Evolutionary conservation across 2,888 invertebrate species (phyloP), one percentile per base, ranked within the genome.

Genomic region (Nesidiocoris tenuis): DNA sequence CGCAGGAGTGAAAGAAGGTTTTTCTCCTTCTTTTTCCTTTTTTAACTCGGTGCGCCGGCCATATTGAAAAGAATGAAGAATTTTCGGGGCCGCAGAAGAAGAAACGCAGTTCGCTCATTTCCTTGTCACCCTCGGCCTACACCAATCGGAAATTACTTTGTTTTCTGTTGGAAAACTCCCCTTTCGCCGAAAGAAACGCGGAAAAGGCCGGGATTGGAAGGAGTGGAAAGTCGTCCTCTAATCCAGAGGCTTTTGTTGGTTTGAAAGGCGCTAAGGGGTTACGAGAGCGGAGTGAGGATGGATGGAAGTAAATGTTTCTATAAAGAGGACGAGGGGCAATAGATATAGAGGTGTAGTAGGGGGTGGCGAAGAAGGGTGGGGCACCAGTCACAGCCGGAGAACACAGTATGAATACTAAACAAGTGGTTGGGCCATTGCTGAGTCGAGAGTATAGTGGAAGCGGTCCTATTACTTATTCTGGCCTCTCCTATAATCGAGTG

Each of bases 101-200:
- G 18, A 59, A 19, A 39, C n/a, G 22, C 12, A 19, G 21, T 25
- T 61, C 19, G 21, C 54, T 72, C 72, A 72, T 72, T 72, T 72
- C 72, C 72, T 61, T 56, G 21, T 39, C 39, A 39, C 39, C 39
- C 39, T 39, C 39, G 39, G 54, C 22, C 39, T 21, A 19, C 24
- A 18, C 63, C 72, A 72, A 72, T 72, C 61, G 72, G 72, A 72
- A 72, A 72, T 72, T 61, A 72, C 72, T 72, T 72, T 72, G 72
- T 72, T 72, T 72, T 72, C 61, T 61, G 21, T 17, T 61, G 61
- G 24, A 18, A 23, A 59, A 70, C 63, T 19, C 63, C 39, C 12
- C 39, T 39, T 39, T 39, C 39, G 39, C 5, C 16, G 19, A 55
- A 55, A 21, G n/a, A 55, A 54, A 25, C 21, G 18, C 2, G 18